phyloP scores from a whole-genome alignment of 2,888 invertebrate genomes.

The Heteromyza rotundicornis region DNA sequence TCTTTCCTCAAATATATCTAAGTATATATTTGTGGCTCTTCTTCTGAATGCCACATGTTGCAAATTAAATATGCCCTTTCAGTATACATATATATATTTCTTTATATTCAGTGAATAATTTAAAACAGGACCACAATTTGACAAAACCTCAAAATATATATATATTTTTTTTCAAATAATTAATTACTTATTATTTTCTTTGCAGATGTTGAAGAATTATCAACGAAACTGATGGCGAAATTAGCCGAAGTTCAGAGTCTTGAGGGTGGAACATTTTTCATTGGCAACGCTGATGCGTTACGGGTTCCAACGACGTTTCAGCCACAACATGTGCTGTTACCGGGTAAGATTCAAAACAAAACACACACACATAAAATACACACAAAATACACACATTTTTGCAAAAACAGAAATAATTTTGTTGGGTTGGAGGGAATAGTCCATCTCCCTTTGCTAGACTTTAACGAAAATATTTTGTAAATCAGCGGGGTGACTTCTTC shows the following conservation, averaged over 20 bases:
- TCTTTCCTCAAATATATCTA: neutral
- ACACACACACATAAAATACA: neutral
- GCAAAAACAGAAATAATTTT: too few relatives aligned
- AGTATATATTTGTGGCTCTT: too few relatives aligned
- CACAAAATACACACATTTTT: too few relatives aligned
- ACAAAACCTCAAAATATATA: too few relatives aligned
- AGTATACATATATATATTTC: neutral
- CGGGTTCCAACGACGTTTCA: slow-evolving; percentile 55
- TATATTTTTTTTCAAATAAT: too few relatives aligned
- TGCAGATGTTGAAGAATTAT: slow-evolving; percentile 63
- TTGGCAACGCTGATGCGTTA: slow-evolving; percentile 61
- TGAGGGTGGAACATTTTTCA: slow-evolving; percentile 62
- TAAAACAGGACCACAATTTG: too few relatives aligned
- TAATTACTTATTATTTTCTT: slow-evolving; percentile 23
- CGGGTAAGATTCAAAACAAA: slow-evolving; percentile 48
- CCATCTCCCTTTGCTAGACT: neutral
- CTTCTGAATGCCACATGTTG: slow-evolving; percentile 26
- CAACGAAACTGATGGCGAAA: slow-evolving; percentile 63
- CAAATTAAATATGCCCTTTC: slow-evolving; percentile 27
- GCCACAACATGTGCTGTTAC: slow-evolving; percentile 60
- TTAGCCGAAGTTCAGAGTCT: slow-evolving; percentile 62
- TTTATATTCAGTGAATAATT: too few relatives aligned
- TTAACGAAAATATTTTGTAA: neutral
- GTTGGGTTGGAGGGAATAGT: neutral
- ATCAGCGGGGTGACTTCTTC: slow-evolving; percentile 8